A percentile compares a stretch with the other conserved stretches of the same genome.
phyloP scores from a whole-genome alignment of 2,113 vertebrate genomes.

The Butorides virescens region DNA sequence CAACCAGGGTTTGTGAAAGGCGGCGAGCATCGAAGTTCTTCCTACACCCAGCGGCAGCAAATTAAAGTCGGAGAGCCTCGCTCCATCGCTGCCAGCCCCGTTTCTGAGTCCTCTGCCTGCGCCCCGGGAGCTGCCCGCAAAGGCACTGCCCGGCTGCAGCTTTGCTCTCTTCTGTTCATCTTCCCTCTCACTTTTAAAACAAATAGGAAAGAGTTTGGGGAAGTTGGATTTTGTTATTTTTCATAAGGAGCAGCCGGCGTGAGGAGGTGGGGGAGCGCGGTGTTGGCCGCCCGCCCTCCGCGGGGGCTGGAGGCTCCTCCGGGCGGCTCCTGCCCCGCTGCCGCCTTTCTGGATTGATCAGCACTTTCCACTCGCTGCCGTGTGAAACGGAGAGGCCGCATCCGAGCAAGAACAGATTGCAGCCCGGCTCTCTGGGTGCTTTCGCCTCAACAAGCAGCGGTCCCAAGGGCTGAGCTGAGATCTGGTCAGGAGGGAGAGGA shows the following conservation, averaged over 20 bases:
- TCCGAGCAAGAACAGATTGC: background rate
- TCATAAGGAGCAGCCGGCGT: fast-evolving
- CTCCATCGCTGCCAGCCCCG: background rate
- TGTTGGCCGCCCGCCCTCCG: fast-evolving
- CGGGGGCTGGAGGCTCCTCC: background rate
- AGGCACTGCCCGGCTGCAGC: background rate
- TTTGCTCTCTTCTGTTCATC: background rate
- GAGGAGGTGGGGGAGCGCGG: background rate
- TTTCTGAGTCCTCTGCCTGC: background rate
- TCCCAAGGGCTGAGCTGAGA: background rate
- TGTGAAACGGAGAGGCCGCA: background rate
- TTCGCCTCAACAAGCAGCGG: background rate
- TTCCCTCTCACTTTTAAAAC: background rate
- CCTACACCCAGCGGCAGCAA: background rate
- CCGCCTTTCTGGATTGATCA: background rate
- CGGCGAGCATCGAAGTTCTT: background rate
- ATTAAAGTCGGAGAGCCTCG: fast-evolving
- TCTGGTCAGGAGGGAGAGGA: background rate
- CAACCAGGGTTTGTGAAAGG: background rate
- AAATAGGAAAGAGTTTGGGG: background rate
- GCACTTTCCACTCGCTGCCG: background rate
- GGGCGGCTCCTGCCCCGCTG: background rate
- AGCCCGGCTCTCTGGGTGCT: background rate
- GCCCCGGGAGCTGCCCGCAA: fast-evolving
- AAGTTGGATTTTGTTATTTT: background rate